These are phyloP conservation scores for Hippopotamyrus pictus DNA, from an alignment of 2,797 vertebrate genomes.

Conservation along the genomic window DNA sequence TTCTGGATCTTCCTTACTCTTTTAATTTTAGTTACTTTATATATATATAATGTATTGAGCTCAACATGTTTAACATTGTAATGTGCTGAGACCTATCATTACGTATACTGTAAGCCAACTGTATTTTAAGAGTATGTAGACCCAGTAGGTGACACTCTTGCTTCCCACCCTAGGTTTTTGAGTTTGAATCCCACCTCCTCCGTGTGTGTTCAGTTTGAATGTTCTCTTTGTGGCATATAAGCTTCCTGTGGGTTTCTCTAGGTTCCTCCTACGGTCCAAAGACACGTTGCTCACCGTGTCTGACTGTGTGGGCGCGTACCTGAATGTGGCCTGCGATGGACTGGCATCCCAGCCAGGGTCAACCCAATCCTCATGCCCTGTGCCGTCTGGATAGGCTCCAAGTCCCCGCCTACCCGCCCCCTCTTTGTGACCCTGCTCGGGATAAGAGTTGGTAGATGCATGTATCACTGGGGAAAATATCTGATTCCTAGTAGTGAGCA, in stretches of 20 bases:
- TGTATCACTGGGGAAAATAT: not conserved
- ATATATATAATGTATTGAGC: not conserved
- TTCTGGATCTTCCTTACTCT: not conserved
- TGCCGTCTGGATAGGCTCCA: not conserved
- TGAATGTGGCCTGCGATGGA: not conserved
- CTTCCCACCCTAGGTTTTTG: not conserved
- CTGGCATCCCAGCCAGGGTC: not conserved
- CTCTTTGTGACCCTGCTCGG: not conserved
- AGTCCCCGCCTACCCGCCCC: not conserved
- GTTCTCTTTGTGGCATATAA: not conserved
- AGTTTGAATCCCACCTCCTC: not conserved
- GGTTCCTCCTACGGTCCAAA: not conserved
- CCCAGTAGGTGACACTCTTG: not conserved
- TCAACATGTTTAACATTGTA: not conserved
- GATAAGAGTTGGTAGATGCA: not conserved
- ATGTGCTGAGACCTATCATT: not conserved
- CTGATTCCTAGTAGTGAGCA: not conserved
- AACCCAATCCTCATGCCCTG: not conserved
- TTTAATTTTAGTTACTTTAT: not conserved
- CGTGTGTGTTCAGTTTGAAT: not conserved
- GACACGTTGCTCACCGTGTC: not conserved
- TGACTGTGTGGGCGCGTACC: not conserved
- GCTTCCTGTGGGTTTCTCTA: not conserved
- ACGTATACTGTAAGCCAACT: not conserved
- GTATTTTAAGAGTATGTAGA: not conserved